Conservation (phyloP, 2,888 invertebrate genomes). For the Galerucella calmariensis region DNA sequence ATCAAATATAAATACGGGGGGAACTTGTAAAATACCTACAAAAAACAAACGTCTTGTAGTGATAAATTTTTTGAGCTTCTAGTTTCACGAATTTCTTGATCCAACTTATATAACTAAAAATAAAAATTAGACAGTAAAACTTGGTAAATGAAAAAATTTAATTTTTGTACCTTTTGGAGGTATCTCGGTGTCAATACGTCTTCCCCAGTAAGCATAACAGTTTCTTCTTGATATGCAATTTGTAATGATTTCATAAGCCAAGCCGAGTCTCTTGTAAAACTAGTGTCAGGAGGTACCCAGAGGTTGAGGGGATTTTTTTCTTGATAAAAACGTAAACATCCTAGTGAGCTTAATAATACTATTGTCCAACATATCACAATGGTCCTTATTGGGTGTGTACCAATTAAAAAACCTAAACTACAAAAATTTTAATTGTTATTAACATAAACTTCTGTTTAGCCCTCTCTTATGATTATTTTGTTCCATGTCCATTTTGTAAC, state of each 20-base stretch:
- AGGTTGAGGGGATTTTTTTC: slow-evolving; percentile 81
- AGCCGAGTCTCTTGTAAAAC: slow-evolving; percentile 76
- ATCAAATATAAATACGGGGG: background rate
- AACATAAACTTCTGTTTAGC: too few relatives aligned
- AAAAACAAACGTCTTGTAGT: slow-evolving; percentile 70
- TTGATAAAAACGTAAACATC: slow-evolving; percentile 74
- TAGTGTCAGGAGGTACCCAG: slow-evolving; percentile 80
- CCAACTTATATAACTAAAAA: slow-evolving; percentile 49
- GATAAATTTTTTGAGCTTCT: slow-evolving; percentile 54
- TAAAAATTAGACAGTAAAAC: too few relatives aligned
- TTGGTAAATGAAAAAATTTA: background rate
- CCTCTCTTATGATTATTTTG: too few relatives aligned
- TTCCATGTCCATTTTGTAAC: too few relatives aligned
- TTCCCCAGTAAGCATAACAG: slow-evolving; percentile 72
- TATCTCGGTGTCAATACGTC: slow-evolving; percentile 75
- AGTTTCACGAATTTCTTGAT: slow-evolving; percentile 50
- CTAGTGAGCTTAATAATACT: slow-evolving; percentile 71
- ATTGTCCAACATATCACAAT: slow-evolving; percentile 69
- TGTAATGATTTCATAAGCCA: slow-evolving; percentile 78
- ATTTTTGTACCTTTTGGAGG: slow-evolving; percentile 64
- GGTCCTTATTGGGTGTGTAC: slow-evolving; percentile 71
- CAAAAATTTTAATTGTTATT: slow-evolving; percentile 20
- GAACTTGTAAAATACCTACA: slow-evolving; percentile 58
- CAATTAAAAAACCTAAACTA: slow-evolving; percentile 73
- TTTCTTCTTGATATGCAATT: slow-evolving; percentile 72